Evolutionary conservation across 2,113 vertebrate species (phyloP), one percentile per base, ranked within the genome.

Genomic region (Istiophorus platypterus): DNA sequence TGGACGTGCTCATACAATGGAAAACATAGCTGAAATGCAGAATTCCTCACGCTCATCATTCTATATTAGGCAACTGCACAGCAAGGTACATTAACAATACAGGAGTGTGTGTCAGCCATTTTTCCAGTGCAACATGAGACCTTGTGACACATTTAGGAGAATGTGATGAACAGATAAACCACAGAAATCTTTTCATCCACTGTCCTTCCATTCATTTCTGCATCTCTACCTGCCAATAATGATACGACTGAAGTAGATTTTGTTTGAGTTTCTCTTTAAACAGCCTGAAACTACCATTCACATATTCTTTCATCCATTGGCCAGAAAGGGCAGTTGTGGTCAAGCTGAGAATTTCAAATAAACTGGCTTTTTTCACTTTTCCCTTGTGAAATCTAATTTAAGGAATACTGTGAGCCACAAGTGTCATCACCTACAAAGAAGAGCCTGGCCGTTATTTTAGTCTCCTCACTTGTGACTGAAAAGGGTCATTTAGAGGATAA

Each of bases 21-120:
- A 85, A 91, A 86, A 68, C 83, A 83, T 81, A 83, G 75, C 85
- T 80, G 87, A 86, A 84, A 91, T 56, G 79, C 81, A 71, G 56
- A 78, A 92, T 92, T 88, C 92, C 85, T 89, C 77, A 75, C 2
- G 68, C 76, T 88, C 87, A 70, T 89, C 87, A 58, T 89, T 88
- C 80, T 90, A 86, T 88, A 85, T 88, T 81, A 79, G 70, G 74
- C 82, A 84, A 81, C 79, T 58, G 64, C 78, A 82, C 64, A 59
- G 77, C 72, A 88, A 82, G 91, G 83, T 84, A 88, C 86, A 89
- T 89, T 87, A 91, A 88, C 84, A 81, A 65, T 51, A 81, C 62
- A 58, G 81, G 47, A 62, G 75, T 76, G 69, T 72, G 85, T 90
- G 69, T 85, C 85, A 89, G 76, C 76, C 69, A 8, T 80, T 88